A percentile compares a stretch with the other conserved stretches of the same genome.
Conservation (phyloP, 2,113 vertebrate species). For the Prinia subflava region DNA sequence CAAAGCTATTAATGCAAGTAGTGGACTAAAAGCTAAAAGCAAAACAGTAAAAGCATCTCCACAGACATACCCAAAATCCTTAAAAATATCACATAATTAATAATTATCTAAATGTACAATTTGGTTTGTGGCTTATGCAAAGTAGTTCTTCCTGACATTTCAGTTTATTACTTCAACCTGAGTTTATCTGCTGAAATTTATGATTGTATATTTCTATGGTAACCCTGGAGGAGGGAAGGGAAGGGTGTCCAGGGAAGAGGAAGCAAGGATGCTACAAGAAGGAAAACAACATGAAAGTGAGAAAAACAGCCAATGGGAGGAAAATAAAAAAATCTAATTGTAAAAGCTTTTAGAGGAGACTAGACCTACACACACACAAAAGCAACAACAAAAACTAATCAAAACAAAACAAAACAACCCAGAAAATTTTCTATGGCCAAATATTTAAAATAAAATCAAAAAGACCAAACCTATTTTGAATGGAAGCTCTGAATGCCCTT, state of each 20-base stretch:
- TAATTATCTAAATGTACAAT: slow-evolving; percentile 1
- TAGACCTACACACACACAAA: neutral
- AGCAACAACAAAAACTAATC: neutral
- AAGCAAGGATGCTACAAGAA: neutral
- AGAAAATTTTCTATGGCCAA: neutral
- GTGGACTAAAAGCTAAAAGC: neutral
- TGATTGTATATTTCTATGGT: slow-evolving; percentile 40
- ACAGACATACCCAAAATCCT: neutral
- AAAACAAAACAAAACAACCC: too few species aligned
- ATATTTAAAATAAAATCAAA: neutral
- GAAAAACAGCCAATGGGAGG: neutral
- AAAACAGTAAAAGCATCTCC: neutral
- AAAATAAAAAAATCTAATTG: neutral
- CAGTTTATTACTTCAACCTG: neutral
- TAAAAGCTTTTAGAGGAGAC: neutral
- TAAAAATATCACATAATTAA: slow-evolving; percentile 20
- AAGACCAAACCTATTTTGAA: neutral
- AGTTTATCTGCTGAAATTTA: neutral
- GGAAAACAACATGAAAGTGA: slow-evolving; percentile 13
- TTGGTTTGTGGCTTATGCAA: slow-evolving; percentile 22
- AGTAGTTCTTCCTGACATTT: neutral
- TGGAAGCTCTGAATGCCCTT: neutral
- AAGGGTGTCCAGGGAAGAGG: slow-evolving; percentile 11
- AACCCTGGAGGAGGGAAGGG: slow-evolving; percentile 20
- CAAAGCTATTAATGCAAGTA: neutral